Conservation (phyloP, 2,797 vertebrate species). For the Morelia viridis region DNA sequence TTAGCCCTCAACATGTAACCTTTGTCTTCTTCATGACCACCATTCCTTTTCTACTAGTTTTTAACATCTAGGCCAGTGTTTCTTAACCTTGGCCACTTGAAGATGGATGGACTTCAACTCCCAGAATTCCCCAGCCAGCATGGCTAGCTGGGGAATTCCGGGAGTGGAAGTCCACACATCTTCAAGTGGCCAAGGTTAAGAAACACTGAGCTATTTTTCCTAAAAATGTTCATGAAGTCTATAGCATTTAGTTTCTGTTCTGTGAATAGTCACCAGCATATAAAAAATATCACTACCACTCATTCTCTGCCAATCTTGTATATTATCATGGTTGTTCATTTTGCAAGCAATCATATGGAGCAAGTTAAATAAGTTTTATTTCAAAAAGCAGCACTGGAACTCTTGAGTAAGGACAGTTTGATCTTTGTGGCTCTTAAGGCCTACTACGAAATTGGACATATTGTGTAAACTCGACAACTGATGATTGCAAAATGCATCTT, state of each 20-base stretch:
- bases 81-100: too few relatives aligned
- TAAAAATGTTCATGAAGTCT: neutral
- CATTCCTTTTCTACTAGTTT: fast-evolving
- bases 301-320: neutral
- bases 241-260: neutral
- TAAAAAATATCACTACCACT: neutral
- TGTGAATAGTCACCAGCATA: neutral
- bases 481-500: neutral
- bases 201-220: neutral
- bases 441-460: neutral
- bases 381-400: conserved; percentile 7
- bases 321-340: neutral
- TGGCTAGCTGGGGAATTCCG: too few relatives aligned
- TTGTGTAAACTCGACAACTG: too few relatives aligned
- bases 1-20: neutral
- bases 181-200: too few relatives aligned
- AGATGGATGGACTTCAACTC: too few relatives aligned
- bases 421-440: neutral
- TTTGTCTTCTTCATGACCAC: neutral
- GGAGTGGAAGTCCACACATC: too few relatives aligned
- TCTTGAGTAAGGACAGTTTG: neutral
- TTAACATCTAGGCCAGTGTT: neutral
- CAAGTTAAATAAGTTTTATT: neutral
- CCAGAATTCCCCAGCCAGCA: too few relatives aligned
- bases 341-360: neutral